Evolutionary conservation across 64 coral and sea anemone genomes (phyloP).

Genomic region (Actinia equina): DNA sequence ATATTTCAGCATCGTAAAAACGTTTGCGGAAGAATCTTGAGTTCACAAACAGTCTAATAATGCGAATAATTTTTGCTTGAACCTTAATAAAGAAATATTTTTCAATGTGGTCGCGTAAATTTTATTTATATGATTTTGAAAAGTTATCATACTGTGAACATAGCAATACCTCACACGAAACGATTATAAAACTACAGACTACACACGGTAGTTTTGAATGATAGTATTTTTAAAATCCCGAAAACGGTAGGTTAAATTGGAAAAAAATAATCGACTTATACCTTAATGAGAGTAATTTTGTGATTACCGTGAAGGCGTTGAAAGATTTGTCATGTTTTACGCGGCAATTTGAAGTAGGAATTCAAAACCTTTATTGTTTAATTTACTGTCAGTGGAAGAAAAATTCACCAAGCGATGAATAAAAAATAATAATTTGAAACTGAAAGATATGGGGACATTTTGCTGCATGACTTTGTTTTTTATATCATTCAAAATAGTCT

Average conservation of each 20-base stretch:
- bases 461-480: neutral
- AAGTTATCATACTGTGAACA: neutral
- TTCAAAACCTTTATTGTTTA: neutral
- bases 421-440: neutral
- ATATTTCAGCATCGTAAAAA: neutral
- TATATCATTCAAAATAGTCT: too few species aligned
- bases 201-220: neutral
- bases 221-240: neutral
- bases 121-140: neutral
- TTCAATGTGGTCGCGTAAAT: neutral
- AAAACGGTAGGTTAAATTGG: neutral
- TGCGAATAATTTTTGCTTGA: neutral
- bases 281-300: neutral
- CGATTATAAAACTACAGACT: neutral
- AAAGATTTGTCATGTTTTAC: neutral
- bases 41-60: neutral
- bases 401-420: neutral
- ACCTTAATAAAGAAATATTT: neutral
- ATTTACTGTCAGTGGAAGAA: neutral
- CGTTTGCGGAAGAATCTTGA: neutral
- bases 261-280: neutral
- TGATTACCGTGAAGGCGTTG: neutral
- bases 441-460: neutral
- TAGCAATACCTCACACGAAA: neutral
- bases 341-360: neutral